A percentile compares a stretch with the other conserved stretches of the same genome.
These are phyloP conservation scores for Rhineura floridana DNA, from an alignment of 2,113 vertebrate genomes.

Conservation along the genomic window DNA sequence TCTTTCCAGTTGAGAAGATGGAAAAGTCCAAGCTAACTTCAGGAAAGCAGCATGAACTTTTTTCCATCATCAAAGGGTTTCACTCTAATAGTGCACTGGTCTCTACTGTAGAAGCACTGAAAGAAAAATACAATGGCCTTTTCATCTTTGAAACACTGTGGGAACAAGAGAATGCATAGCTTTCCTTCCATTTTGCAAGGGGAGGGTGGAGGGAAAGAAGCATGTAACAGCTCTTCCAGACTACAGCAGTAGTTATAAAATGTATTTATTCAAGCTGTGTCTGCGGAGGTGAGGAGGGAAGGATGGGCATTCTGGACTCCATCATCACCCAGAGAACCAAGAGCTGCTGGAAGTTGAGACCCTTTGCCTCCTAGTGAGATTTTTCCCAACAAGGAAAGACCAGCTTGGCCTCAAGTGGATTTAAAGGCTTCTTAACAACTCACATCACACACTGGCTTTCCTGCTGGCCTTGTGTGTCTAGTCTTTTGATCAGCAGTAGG, in stretches of 20 bases:
- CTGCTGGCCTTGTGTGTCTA: neutral
- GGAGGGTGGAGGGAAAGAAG: neutral
- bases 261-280: neutral
- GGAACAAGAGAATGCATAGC: neutral
- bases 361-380: neutral
- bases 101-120: neutral
- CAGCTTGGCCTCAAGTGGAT: neutral
- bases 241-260: neutral
- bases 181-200: neutral
- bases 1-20: neutral
- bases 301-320: neutral
- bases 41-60: conserved; percentile 39
- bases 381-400: neutral
- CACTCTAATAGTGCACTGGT: neutral
- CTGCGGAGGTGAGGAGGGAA: neutral
- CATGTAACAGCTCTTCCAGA: neutral
- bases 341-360: neutral
- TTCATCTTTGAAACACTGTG: conserved; percentile 31
- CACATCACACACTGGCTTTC: neutral
- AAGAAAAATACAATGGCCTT: neutral
- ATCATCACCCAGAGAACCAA: neutral
- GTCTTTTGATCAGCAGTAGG: too few species aligned
- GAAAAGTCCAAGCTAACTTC: conserved; percentile 21
- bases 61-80: conserved; percentile 23
- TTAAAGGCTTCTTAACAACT: neutral